phyloP scores from a whole-genome alignment of 2,888 invertebrate genomes.

The Zygothrica quintamaculata region DNA sequence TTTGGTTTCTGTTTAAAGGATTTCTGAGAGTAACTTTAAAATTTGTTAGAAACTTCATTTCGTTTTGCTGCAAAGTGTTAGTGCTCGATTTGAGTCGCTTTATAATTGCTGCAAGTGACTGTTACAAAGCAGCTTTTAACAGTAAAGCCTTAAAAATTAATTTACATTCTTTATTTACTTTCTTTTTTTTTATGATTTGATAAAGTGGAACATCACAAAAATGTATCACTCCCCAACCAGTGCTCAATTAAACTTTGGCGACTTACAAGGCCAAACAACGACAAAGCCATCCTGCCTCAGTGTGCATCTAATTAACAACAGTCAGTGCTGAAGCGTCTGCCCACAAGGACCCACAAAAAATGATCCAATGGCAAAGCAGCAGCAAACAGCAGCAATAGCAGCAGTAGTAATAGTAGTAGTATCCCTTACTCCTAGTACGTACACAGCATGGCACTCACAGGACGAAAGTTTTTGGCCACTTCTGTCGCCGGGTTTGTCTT shows the following conservation, averaged over 20 bases:
- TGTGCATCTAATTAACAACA: conserved; percentile 71
- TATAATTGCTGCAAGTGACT: neutral
- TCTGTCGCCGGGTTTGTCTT: conserved; percentile 52
- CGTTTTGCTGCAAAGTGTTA: no score
- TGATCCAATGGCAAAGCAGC: conserved; percentile 20
- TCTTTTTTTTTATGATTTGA: conserved; percentile 23
- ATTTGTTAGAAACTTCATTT: no score
- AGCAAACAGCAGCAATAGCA: neutral
- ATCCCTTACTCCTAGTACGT: no score
- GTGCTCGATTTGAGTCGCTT: no score
- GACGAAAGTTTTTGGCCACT: conserved; percentile 67
- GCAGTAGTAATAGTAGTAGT: no score
- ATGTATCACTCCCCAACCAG: conserved; percentile 39
- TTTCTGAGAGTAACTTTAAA: neutral
- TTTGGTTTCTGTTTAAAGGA: no score
- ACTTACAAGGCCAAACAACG: conserved; percentile 40
- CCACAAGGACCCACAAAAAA: conserved; percentile 12
- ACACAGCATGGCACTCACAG: neutral
- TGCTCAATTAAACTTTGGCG: conserved; percentile 49
- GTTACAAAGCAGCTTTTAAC: conserved; percentile 13
- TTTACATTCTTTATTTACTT: conserved; percentile 34
- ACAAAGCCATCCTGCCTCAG: conserved; percentile 17
- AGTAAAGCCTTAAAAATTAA: conserved; percentile 21
- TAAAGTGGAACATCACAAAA: conserved; percentile 21
- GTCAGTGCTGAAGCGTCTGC: conserved; percentile 35